Percentiles rank a stretch among this genome's conserved stretches.
Evolutionary conservation across 2,113 vertebrate species (phyloP).

Genomic region (Phycodurus eques): DNA sequence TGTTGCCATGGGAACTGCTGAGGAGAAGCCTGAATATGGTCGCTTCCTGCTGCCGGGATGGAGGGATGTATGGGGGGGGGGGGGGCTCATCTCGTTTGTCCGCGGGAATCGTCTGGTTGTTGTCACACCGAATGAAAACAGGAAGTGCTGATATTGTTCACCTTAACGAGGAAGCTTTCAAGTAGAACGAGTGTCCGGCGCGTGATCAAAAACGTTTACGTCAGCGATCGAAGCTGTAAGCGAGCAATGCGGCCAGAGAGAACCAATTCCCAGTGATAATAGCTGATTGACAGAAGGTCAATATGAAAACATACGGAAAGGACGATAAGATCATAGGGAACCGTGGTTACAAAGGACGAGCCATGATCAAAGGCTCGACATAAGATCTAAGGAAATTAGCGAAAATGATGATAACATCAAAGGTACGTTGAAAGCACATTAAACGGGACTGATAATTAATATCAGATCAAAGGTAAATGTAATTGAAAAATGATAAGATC

Average conservation of each 20-base stretch:
- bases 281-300: too few species aligned
- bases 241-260: background rate
- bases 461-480: too few species aligned
- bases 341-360: too few species aligned
- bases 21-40: conserved; percentile 24
- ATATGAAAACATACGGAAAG: too few species aligned
- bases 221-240: background rate
- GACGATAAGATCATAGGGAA: too few species aligned
- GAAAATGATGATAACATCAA: too few species aligned
- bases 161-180: background rate
- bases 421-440: too few species aligned
- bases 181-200: too few species aligned
- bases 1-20: conserved; percentile 79
- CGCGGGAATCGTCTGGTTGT: background rate
- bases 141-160: background rate
- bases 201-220: background rate
- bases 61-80: background rate
- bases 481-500: too few species aligned
- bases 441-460: too few species aligned
- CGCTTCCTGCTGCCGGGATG: background rate
- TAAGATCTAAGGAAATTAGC: too few species aligned
- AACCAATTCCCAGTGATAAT: background rate
- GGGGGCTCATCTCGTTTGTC: background rate
- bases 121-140: background rate
- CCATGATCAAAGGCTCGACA: too few species aligned